Base-by-base conservation (phyloP, 2,888 invertebrate genomes). In the Ectemnius cavifrons region DNA sequence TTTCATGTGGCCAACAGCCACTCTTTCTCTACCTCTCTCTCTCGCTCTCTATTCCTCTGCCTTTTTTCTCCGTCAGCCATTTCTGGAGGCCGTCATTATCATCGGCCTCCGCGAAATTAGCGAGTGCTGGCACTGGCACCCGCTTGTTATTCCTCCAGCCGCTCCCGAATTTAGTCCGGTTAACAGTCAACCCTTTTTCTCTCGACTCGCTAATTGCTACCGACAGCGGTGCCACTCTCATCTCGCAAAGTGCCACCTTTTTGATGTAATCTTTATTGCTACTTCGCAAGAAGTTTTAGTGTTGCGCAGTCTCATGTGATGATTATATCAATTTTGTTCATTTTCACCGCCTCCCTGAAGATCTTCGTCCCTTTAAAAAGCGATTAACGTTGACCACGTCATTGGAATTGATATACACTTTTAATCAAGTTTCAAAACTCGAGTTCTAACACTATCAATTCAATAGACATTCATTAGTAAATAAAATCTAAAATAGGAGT, bases 81-180 rank as follows among this genome's bases (percentile, higher is more conserved):
- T 37, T 11, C 8, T 37, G 8, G 37, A 37, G 8, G 37, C 37
- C 20, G 20, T 75, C 68, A 49, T 66, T 61, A 47, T 59, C 57
- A 37, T 23, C 16, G 18, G 20, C 8, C 23, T 37, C 6, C 8
- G 20, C 8, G 20, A 28, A 63, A 63, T 64, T 61, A 64, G 52
- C 52, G n/a, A 16, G 52, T 37, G 37, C 37, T 37, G 37, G 37
- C 37, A 52, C n/a, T 8, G 20, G 23, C 18, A n/a, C 20, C 18
- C 28, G 16, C 16, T 20, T 59, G 14, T 59, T 59, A 27, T 52
- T 52, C 16, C 16, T 52, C 52, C 14, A 14, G n/a, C 52, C 16
- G 52, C n/a, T 52, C 52, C 16, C 52, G 52, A 52, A 52, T 16
- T 52, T 52, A 4, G 52, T 52, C 16, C 52, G n/a, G 52, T 52